Base-by-base conservation (phyloP, 1,140 invertebrate genomes). In the Sweltsa coloradensis region DNA sequence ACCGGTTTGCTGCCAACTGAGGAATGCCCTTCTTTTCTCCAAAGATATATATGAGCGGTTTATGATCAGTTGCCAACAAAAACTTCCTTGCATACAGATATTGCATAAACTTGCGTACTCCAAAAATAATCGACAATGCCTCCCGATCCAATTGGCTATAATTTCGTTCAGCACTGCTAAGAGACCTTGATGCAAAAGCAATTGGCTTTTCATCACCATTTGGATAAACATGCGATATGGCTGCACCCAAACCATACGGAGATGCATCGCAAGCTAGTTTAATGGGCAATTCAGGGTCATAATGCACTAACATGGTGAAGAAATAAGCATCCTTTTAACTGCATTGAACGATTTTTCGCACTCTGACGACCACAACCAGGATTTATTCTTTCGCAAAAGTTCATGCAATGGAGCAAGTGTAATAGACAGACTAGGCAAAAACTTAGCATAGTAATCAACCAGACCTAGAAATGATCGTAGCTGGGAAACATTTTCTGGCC, bases 131-230 rank as follows among this genome's bases (percentile, higher is more conserved):
- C 3, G 64, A 60, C 9, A 71, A 55, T 0, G 61, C 70, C 57
- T 79, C 74, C 51, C 68, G 68, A 27, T 79, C 70, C 4, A 72
- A 57, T 47, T 73, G 65, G 14, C 59, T 55, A 53, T 75, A 77
- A 11, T 68, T 68, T 50, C 57, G 53, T 55, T 78, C 66, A 3
- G 66, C 55, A 3, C 39, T 24, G 16, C 55, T 64, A 7, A 77
- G 54, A 4, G 66, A 63, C 22, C 64, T 55, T 13, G 70, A 75
- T 0, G 61, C 68, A 55, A 56, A 74, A 9, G 60, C 59, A 16
- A 76, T 66, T 1, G 69, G 68, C 11, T 57, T 53, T 51, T 72
- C 67, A 5, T 19, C 16, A 2, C 59, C 65, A 51, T 68, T 57
- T 11, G 44, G 11, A 34, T 53, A 53, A 2, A 43, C 41, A 40